Evolutionary conservation across 2,113 vertebrate genomes (phyloP), one percentile per base, ranked within the genome.

Genomic region (Melanerpes formicivorus): DNA sequence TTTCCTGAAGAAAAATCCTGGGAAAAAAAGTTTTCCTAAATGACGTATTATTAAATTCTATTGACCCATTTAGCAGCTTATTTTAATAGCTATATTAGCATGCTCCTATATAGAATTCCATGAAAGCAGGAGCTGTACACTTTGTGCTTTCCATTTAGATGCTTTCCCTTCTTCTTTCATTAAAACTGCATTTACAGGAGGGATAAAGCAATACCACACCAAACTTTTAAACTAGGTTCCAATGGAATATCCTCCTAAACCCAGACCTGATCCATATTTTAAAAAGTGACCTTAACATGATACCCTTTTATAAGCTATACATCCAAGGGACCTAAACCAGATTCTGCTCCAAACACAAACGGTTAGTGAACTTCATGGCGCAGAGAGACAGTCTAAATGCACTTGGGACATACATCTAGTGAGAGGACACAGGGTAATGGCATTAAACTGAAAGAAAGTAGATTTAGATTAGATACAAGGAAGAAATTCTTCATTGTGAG

Each of bases 41-140:
- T 58, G 63, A 75, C 75, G 18, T 4, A 71, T 73, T 93, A 26
- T n/a, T 92, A 93, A 89, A 72, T 88, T 89, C 80, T 93, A 91
- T 8, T 65, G 73, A 86, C 22, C 34, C 62, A 73, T 74, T 93
- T n/a, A 81, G 37, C 55, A 93, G 14, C 16, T 80, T 89, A 81
- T 69, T 91, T 75, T 81, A 80, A 81, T 77, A 80, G 69, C 21
- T 9, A 10, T 65, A 74, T 81, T 55, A 73, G 5, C 10, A 59
- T 65, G 30, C 11, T 77, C 18, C 79, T 93, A 71, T 92, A 62
- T 60, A 32, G 37, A 48, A 80, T 30, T 72, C 59, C 50, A 17
- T 78, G 19, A 72, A 93, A 85, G 54, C 58, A 83, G 46, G 10
- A 78, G 34, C 52, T 71, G 19, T 84, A 95, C 83, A 75, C 12